Percentiles rank a stretch among this genome's conserved stretches.
Evolutionary conservation across 2,888 invertebrate genomes (phyloP).

Genomic region (Hypselothyrea guttata): DNA sequence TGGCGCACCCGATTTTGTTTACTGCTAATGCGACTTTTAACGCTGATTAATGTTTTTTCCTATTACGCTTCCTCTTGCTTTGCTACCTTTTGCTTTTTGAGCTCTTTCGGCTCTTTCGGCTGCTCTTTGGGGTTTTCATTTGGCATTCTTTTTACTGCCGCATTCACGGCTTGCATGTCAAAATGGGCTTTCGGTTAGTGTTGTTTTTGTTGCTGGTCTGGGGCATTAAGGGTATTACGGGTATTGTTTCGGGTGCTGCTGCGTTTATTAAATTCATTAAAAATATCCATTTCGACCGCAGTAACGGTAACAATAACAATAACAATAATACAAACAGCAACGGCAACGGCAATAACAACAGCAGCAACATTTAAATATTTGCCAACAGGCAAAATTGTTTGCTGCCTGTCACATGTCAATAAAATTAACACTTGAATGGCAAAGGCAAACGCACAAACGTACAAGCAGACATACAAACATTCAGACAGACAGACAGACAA

Average conservation of each 20-base stretch:
- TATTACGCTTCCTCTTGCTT: constrained; percentile 26
- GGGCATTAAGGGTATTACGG: constrained; percentile 41
- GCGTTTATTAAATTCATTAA: constrained; percentile 68
- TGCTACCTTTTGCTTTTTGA: constrained; percentile 14
- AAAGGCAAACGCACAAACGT: constrained; percentile 31
- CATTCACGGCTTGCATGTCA: constrained; percentile 54
- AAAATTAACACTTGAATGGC: constrained; percentile 72
- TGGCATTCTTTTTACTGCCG: constrained; percentile 46
- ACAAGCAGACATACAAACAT: constrained; percentile 11
- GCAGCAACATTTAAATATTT: constrained; percentile 53
- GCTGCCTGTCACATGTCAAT: constrained; percentile 73
- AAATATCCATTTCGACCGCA: constrained; percentile 63
- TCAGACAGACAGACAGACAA: constrained; percentile 6
- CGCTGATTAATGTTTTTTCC: constrained; percentile 72
- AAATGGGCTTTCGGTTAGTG: constrained; percentile 21
- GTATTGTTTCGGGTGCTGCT: constrained; percentile 34
- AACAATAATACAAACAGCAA: constrained; percentile 6
- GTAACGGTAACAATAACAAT: constrained; percentile 25
- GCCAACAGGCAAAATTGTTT: constrained; percentile 61
- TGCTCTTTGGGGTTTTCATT: too few relatives aligned
- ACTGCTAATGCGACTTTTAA: constrained; percentile 76
- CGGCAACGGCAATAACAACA: constrained; percentile 14
- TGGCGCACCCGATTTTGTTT: constrained; percentile 65
- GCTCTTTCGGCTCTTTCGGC: constrained; percentile 14
- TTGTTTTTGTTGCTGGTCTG: not conserved